Evolutionary conservation across 2,113 vertebrate genomes (phyloP).

Genomic region (Oostethus manadensis): DNA sequence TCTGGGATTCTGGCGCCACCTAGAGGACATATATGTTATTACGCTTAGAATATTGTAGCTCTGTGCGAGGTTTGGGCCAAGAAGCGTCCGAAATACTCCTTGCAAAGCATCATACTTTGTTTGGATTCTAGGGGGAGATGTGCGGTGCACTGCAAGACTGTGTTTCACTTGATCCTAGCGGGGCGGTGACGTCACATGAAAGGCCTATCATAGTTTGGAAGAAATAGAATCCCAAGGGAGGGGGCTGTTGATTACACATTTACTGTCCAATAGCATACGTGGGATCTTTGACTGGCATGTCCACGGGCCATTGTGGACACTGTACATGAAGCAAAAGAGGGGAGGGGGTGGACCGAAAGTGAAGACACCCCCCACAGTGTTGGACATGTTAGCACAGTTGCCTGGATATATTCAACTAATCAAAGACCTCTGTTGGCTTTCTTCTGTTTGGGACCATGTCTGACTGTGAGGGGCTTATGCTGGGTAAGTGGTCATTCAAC

Average conservation of each 20-base stretch:
- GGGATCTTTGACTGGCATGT: conserved; percentile 73
- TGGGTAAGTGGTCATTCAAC: conserved; percentile 74
- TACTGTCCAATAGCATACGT: conserved; percentile 87
- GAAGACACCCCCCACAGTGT: conserved; percentile 8
- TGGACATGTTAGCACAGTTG: conserved; percentile 6
- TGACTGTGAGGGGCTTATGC: conserved; percentile 87
- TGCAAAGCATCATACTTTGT: background rate
- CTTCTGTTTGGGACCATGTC: conserved; percentile 77
- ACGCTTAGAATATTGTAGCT: background rate
- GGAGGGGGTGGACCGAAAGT: conserved; percentile 1
- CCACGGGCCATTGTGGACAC: conserved; percentile 72
- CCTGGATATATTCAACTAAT: background rate
- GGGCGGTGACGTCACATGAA: conserved; percentile 16
- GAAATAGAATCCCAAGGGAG: conserved; percentile 61
- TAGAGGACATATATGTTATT: conserved; percentile 16
- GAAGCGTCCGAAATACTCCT: conserved; percentile 6
- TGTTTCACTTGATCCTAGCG: background rate
- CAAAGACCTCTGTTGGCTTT: conserved; percentile 15
- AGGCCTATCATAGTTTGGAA: conserved; percentile 10
- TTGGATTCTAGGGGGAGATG: background rate
- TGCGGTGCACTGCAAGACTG: background rate
- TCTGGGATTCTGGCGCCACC: conserved; percentile 30
- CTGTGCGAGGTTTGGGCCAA: conserved; percentile 9
- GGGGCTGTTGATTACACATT: conserved; percentile 81
- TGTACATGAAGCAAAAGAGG: conserved; percentile 21